phyloP scores from a whole-genome alignment of 1,140 invertebrate species.

The Drosophila chauvacae region DNA sequence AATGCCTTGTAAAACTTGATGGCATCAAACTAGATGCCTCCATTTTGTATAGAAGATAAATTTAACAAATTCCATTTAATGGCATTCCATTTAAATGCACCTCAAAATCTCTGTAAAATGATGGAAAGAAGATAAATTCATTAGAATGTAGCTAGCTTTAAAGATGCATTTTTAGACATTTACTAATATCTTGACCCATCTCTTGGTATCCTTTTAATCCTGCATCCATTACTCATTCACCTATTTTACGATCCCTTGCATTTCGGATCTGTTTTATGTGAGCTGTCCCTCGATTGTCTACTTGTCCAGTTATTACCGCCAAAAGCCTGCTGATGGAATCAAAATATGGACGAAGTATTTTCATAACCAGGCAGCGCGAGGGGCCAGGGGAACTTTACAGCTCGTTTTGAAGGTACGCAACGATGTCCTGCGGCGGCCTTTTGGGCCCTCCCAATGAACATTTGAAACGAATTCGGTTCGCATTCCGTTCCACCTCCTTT shows the following conservation, averaged over 20 bases:
- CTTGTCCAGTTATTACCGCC: constrained; percentile 68
- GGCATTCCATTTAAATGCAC: too few species aligned
- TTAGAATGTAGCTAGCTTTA: too few species aligned
- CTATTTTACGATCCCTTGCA: constrained; percentile 9
- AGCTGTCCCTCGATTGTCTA: constrained; percentile 45
- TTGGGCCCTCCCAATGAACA: constrained; percentile 59
- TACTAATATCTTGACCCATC: neutral
- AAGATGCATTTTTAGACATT: neutral
- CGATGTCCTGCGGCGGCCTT: constrained; percentile 69
- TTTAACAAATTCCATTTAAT: too few species aligned
- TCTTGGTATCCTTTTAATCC: neutral
- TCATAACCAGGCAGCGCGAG: constrained; percentile 50
- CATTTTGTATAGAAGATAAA: too few species aligned
- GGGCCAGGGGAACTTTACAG: constrained; percentile 63
- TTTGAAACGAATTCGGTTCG: constrained; percentile 61
- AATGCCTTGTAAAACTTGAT: too few species aligned
- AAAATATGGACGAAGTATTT: constrained; percentile 77
- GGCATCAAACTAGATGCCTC: too few species aligned
- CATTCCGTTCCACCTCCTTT: constrained; percentile 12
- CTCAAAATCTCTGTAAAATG: too few species aligned
- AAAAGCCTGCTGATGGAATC: constrained; percentile 77
- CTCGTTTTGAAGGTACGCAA: constrained; percentile 79
- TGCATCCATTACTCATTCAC: neutral
- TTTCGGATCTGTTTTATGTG: constrained; percentile 17
- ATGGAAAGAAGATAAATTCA: too few species aligned